phyloP scores from a whole-genome alignment of 2,888 invertebrate species.

The Tubulanus polymorphus region DNA sequence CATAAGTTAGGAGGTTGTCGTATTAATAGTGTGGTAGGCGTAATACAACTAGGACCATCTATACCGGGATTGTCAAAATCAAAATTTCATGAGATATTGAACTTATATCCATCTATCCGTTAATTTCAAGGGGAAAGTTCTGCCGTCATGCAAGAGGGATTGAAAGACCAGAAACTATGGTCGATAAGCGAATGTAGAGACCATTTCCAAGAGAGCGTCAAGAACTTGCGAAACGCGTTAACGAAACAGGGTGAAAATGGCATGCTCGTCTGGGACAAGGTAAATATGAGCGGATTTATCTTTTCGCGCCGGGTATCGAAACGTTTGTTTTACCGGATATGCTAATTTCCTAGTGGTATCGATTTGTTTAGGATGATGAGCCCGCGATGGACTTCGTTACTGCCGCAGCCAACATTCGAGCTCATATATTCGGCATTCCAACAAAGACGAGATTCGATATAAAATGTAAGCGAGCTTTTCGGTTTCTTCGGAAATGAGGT shows the following conservation, averaged over 20 bases:
- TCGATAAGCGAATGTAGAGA: constrained; percentile 69
- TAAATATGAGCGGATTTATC: constrained; percentile 18
- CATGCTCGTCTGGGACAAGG: constrained; percentile 91
- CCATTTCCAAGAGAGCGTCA: constrained; percentile 64
- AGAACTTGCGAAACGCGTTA: constrained; percentile 60
- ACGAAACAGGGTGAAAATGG: constrained; percentile 56
- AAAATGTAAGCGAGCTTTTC: constrained; percentile 71
- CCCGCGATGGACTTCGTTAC: constrained; percentile 94
- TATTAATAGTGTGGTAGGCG: no score
- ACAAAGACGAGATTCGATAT: constrained; percentile 86
- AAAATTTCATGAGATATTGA: no score
- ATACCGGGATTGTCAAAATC: no score
- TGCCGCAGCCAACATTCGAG: constrained; percentile 88
- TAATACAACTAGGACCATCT: no score
- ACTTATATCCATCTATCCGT: no score
- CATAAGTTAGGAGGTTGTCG: no score
- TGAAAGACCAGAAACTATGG: constrained; percentile 77
- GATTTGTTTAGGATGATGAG: constrained; percentile 68
- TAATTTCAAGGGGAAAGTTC: no score
- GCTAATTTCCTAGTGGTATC: not conserved
- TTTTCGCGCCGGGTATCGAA: not conserved
- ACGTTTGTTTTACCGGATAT: not conserved
- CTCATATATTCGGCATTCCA: constrained; percentile 82
- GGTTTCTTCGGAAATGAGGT: not conserved
- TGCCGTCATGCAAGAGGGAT: no score